phyloP scores from a whole-genome alignment of 2,797 vertebrate species.

The Onychomys torridus region DNA sequence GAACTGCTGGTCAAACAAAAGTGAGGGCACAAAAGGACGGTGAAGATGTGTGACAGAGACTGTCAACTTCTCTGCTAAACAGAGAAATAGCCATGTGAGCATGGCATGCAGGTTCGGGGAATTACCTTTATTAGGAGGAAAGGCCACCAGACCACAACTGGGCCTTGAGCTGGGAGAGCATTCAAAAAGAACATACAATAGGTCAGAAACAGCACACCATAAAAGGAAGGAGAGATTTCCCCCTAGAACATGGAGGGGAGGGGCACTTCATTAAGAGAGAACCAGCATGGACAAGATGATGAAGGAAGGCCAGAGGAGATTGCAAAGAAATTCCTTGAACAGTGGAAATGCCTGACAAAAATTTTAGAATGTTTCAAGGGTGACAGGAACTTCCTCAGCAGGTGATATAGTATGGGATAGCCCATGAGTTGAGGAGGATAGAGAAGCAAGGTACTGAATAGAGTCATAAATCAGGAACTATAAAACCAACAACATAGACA shows the following conservation, averaged over 20 bases:
- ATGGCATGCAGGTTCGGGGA: background rate
- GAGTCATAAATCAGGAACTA: background rate
- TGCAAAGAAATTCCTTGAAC: background rate
- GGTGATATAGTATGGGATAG: background rate
- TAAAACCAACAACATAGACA: background rate
- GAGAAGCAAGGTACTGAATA: background rate
- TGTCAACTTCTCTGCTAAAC: background rate
- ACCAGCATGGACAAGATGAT: background rate
- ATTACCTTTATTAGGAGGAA: background rate
- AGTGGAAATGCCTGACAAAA: background rate
- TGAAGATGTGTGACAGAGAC: too few species aligned
- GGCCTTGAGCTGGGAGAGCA: background rate
- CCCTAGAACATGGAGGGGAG: background rate
- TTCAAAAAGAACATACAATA: background rate
- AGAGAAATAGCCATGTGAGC: background rate
- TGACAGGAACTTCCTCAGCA: background rate
- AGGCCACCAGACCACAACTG: background rate
- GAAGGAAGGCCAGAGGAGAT: too few species aligned
- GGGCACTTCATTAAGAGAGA: background rate
- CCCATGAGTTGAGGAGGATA: background rate
- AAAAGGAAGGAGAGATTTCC: background rate
- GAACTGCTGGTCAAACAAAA: background rate
- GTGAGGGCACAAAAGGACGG: background rate
- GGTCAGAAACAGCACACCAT: background rate
- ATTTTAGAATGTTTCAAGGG: too few species aligned